phyloP scores from a whole-genome alignment of 2,797 vertebrate genomes.

The Dendrocincla tyrannina region DNA sequence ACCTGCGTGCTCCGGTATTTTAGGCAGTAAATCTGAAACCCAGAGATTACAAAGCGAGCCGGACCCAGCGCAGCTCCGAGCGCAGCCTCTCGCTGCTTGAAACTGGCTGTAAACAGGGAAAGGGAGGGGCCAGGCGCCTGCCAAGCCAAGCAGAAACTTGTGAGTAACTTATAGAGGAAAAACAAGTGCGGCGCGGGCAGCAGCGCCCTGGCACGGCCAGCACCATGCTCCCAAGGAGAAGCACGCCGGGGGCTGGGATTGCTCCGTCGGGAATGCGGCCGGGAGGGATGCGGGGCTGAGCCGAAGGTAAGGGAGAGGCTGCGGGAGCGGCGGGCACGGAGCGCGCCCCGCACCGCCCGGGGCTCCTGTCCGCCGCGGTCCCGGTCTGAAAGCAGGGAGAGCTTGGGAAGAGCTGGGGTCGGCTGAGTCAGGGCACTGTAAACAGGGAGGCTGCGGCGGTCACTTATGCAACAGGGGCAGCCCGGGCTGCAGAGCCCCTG shows the following conservation, averaged over 20 bases:
- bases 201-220: neutral
- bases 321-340: neutral
- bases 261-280: neutral
- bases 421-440: neutral
- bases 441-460: neutral
- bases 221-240: neutral
- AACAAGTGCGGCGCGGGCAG: constrained; percentile 65
- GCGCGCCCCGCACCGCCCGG: neutral
- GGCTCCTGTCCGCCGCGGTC: no score
- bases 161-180: constrained; percentile 63
- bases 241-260: neutral
- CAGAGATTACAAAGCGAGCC: neutral
- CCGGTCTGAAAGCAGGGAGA: fast-evolving
- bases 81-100: constrained; percentile 9
- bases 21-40: neutral
- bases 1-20: neutral
- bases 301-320: no score
- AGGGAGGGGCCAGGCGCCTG: constrained; percentile 71
- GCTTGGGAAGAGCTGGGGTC: neutral
- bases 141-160: constrained; percentile 72
- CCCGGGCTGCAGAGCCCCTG: neutral
- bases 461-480: neutral
- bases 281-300: neutral
- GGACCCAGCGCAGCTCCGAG: neutral
- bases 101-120: constrained; percentile 69